A percentile compares a stretch with the other conserved stretches of the same genome.
phyloP scores from a whole-genome alignment of 30 jellyfish, hydroid and myxozoan genomes.

The Turritopsis dohrnii region DNA sequence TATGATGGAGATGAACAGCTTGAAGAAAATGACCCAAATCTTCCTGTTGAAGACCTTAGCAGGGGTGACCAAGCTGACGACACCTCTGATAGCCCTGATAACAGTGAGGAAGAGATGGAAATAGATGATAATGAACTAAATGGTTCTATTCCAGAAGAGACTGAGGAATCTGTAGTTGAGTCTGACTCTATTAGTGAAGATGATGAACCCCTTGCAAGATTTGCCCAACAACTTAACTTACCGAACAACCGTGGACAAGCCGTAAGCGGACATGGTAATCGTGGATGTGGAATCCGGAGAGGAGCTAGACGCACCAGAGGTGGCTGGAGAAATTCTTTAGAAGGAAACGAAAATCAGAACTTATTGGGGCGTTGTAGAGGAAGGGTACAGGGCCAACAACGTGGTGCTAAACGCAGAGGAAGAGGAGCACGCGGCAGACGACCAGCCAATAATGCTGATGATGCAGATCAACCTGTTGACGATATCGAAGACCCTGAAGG shows the following conservation, averaged over 20 bases:
- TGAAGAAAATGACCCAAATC: slow-evolving; percentile 6
- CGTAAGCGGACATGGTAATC: slow-evolving; percentile 5
- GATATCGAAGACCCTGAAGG: slow-evolving; percentile 13
- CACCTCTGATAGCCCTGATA: too few relatives aligned
- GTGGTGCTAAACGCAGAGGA: neutral
- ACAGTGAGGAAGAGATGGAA: slow-evolving; percentile 11
- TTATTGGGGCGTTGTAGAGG: slow-evolving; percentile 3
- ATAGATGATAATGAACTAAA: too few relatives aligned
- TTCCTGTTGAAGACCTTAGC: slow-evolving; percentile 6
- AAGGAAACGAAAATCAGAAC: too few relatives aligned
- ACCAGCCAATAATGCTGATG: slow-evolving; percentile 2
- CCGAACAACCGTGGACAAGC: slow-evolving; percentile 12
- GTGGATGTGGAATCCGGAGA: slow-evolving; percentile 14
- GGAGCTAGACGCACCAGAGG: slow-evolving; percentile 17
- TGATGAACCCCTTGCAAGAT: slow-evolving; percentile 12
- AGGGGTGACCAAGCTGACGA: slow-evolving; percentile 7
- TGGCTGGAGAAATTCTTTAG: neutral
- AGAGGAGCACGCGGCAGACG: slow-evolving; percentile 17
- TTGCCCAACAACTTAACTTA: slow-evolving; percentile 5
- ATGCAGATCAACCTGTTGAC: slow-evolving; percentile 13
- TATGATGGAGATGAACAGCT: slow-evolving; percentile 3
- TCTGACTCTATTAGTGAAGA: slow-evolving; percentile 6
- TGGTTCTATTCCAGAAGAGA: slow-evolving; percentile 10
- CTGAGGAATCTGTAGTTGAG: slow-evolving; percentile 1
- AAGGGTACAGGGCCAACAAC: slow-evolving; percentile 15